These are phyloP conservation scores for Poecilus cupreus DNA, from an alignment of 2,888 invertebrate species.

Conservation along the genomic window DNA sequence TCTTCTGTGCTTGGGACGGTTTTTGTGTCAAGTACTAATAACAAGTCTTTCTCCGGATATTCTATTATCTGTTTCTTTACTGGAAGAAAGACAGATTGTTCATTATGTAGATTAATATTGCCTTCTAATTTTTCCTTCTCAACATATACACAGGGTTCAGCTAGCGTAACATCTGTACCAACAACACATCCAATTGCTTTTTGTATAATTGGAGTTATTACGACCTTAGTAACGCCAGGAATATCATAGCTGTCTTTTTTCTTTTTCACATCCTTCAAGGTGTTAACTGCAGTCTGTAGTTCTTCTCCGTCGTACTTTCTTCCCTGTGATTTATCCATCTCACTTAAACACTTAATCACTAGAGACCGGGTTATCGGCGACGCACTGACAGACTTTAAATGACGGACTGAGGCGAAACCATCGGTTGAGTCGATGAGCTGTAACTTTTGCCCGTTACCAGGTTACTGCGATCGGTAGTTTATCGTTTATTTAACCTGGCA, in stretches of 20 bases:
- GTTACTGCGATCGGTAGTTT: neutral
- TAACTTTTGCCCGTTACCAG: constrained; percentile 19
- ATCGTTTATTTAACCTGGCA: constrained; percentile 20
- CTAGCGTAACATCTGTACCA: constrained; percentile 81
- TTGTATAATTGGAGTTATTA: constrained; percentile 77
- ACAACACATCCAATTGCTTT: constrained; percentile 79
- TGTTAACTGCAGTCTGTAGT: constrained; percentile 4
- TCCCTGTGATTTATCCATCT: constrained; percentile 11
- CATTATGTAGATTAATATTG: constrained; percentile 75
- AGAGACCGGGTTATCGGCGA: neutral
- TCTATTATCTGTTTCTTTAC: constrained; percentile 70
- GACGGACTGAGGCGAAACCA: neutral
- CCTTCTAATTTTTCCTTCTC: constrained; percentile 79
- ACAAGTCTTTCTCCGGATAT: constrained; percentile 72
- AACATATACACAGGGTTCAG: constrained; percentile 84
- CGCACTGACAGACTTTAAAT: neutral
- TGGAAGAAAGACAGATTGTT: constrained; percentile 73
- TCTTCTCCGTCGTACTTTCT: neutral
- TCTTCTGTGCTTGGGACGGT: constrained; percentile 77
- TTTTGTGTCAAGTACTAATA: constrained; percentile 82
- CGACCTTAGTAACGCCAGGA: constrained; percentile 76
- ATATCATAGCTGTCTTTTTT: constrained; percentile 71
- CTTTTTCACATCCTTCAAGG: neutral
- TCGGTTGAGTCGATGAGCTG: neutral
- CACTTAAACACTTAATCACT: constrained; percentile 21